These are phyloP conservation scores for Betta splendens DNA, from an alignment of 2,797 vertebrate species.

Conservation along the genomic window DNA sequence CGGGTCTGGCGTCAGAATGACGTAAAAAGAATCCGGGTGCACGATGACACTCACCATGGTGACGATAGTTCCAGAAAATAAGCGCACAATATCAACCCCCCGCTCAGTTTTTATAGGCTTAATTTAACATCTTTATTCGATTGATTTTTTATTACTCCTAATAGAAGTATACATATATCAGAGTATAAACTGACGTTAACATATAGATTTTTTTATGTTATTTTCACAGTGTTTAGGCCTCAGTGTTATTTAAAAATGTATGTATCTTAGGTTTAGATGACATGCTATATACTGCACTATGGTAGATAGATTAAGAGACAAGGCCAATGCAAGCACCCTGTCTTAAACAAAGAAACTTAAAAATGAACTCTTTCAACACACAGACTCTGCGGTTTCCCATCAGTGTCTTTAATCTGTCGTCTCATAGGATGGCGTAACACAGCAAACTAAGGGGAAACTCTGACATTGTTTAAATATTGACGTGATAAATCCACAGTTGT, in stretches of 20 bases:
- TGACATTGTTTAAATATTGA: neutral
- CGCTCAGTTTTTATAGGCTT: conserved; percentile 22
- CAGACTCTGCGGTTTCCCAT: neutral
- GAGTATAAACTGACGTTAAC: neutral
- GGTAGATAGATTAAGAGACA: no score
- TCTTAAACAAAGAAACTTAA: neutral
- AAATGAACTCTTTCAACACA: neutral
- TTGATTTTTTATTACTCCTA: neutral
- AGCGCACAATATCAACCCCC: conserved; percentile 35
- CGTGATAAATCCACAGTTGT: neutral
- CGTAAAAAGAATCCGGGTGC: conserved; percentile 75
- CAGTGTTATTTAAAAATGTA: neutral
- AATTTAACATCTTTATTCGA: neutral
- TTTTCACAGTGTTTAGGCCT: neutral
- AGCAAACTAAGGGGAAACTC: neutral
- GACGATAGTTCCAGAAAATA: conserved; percentile 73
- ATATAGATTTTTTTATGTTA: no score
- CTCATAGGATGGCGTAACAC: neutral
- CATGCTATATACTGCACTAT: no score
- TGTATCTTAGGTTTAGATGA: neutral
- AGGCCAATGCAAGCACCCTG: neutral
- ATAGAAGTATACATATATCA: neutral
- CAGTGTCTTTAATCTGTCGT: neutral
- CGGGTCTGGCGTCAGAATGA: conserved; percentile 72
- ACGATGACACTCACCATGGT: conserved; percentile 67